These are phyloP conservation scores for Adelphocoris suturalis DNA, from an alignment of 2,888 invertebrate species.

Conservation along the genomic window DNA sequence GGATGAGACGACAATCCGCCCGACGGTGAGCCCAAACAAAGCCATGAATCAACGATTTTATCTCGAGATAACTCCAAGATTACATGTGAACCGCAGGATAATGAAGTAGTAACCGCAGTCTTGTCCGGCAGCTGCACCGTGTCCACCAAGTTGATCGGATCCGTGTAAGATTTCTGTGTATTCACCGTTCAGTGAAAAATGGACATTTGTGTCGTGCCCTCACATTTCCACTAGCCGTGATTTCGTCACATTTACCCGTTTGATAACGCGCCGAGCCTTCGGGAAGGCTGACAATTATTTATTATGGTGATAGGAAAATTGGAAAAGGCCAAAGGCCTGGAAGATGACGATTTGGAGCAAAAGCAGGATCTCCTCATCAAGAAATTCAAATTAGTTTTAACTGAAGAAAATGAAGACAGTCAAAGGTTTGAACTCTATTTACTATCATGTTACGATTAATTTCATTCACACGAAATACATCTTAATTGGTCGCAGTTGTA, in stretches of 20 bases:
- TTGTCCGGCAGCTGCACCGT: not conserved
- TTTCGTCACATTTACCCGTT: no score
- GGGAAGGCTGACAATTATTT: not conserved
- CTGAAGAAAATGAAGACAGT: slow-evolving; percentile 1
- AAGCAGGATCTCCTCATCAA: slow-evolving; percentile 5
- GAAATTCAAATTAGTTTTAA: slow-evolving; percentile 47
- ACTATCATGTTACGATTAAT: no score
- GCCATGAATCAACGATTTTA: slow-evolving; percentile 5
- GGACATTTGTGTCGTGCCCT: no score
- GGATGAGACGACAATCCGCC: not conserved
- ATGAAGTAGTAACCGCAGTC: not conserved
- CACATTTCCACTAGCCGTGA: no score
- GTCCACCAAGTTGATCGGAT: not conserved
- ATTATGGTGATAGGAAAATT: not conserved
- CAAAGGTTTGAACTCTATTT: not conserved
- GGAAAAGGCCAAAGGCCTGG: not conserved
- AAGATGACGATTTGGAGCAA: slow-evolving; percentile 19
- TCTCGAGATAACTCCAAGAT: not conserved
- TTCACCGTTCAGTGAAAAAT: no score
- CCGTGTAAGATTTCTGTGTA: no score
- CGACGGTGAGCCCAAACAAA: not conserved
- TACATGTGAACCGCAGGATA: not conserved
- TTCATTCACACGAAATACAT: no score
- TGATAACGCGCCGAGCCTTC: no score
- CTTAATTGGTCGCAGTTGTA: no score